Conservation (phyloP, 2,113 vertebrate species). For the Tiliqua scincoides region DNA sequence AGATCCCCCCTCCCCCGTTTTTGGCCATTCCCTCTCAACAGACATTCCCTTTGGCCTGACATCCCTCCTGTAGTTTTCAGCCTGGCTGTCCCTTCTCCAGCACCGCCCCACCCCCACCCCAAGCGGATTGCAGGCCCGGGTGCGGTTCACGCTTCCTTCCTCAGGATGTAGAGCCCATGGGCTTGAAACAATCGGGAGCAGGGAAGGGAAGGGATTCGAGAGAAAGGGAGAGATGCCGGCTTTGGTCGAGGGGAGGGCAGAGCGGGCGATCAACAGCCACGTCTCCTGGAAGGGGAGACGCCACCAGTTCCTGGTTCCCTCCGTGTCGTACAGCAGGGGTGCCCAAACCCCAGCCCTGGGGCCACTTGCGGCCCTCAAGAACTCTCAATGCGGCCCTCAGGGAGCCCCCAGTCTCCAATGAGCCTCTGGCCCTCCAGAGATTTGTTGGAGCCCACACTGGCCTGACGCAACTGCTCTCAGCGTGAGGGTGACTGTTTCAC, state of each 20-base stretch:
- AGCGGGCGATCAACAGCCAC: background rate
- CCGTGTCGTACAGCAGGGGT: no score
- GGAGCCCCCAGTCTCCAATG: no score
- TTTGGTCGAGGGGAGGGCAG: background rate
- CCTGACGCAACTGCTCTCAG: no score
- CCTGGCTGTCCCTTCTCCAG: background rate
- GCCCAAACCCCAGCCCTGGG: no score
- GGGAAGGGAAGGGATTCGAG: conserved; percentile 42
- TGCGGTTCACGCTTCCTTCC: conserved; percentile 74
- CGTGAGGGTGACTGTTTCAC: no score
- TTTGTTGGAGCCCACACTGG: no score
- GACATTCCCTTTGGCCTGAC: background rate
- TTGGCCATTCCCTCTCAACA: no score
- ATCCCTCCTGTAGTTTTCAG: background rate
- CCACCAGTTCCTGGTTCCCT: background rate
- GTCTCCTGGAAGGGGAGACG: background rate
- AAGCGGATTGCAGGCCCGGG: conserved; percentile 66
- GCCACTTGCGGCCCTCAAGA: no score
- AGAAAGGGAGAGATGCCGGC: conserved; percentile 18
- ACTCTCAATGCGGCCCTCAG: no score
- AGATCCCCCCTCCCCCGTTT: background rate
- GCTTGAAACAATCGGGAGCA: conserved; percentile 73
- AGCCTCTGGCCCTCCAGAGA: no score
- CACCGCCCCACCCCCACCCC: background rate
- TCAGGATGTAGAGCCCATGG: conserved; percentile 75